Base-by-base conservation (phyloP, 1,140 invertebrate genomes). In the Ladona fulva region DNA sequence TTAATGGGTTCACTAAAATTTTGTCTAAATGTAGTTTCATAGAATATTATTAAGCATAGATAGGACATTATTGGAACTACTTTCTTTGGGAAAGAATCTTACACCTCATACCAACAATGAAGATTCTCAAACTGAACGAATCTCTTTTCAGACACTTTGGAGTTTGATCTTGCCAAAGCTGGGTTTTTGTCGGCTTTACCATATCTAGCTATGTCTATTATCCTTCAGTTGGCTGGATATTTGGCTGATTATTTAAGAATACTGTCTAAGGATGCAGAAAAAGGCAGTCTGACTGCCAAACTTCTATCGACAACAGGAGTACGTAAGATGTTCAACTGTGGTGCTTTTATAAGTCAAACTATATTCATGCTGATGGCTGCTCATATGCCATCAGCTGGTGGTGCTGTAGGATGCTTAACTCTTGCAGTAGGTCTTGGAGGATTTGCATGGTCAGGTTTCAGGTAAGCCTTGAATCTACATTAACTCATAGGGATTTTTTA, bases 381-480 rank as follows among this genome's bases (percentile, higher is more conserved):
- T 0, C 94, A 92, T 82, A 84, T 91, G 0, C 84, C 88, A 66
- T 89, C 90, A 22, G 86, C 91, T 16, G 86, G 85, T 0, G 88
- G 89, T 74, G 92, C 92, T 42, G 88, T 96, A 16, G 85, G 90
- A 0, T 95, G 90, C 83, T 87, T 97, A 10, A 94, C 93, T 0
- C 88, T 95, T 76, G 94, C 95, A 22, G 93, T 96, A 12, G 95
- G 95, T 0, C 86, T 96, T 14, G 94, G 94, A 29, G 95, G 94
- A 0, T 95, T 96, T 83, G 93, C 94, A 10, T 95, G 93, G 92
- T 91, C 93, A 19, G 95, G 93, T 75, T 96, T 93, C 83, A 91
- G 91, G 92, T 93, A 86, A 84, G 81, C n/a, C 52, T 25, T 37
- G 8, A 37, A 37, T 37, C 1, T 37, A 8, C 29, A 37, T 8